These are phyloP conservation scores for Aphodius granarius DNA, from an alignment of 2,888 invertebrate genomes.

Conservation along the genomic window DNA sequence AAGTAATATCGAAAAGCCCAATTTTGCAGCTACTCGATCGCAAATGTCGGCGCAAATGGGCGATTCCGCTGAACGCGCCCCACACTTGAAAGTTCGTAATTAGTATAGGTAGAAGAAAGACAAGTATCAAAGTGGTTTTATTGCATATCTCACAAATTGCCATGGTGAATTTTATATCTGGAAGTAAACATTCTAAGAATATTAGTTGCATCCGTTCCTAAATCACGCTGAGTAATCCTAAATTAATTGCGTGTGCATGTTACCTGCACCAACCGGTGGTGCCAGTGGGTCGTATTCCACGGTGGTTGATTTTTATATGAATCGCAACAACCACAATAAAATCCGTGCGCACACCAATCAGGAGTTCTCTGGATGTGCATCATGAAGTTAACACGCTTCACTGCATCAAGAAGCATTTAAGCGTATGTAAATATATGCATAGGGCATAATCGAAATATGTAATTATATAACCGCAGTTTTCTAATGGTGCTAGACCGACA, in stretches of 20 bases:
- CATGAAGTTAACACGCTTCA: neutral
- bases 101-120: no score
- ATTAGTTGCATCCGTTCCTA: neutral
- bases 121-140: neutral
- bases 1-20: no score
- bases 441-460: slow-evolving; percentile 10
- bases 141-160: neutral
- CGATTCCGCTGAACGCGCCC: no score
- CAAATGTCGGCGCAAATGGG: no score
- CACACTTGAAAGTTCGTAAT: no score
- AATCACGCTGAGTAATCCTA: neutral
- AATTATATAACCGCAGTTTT: slow-evolving; percentile 12
- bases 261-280: neutral
- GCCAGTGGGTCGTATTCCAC: neutral
- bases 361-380: neutral
- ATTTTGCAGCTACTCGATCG: no score
- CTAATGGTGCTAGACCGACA: neutral
- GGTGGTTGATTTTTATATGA: neutral
- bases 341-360: neutral
- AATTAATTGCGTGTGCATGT: neutral
- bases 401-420: neutral
- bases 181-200: neutral
- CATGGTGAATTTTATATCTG: neutral
- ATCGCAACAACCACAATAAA: neutral
- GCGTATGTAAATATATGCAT: slow-evolving; percentile 7